A percentile compares a stretch with the other conserved stretches of the same genome.
phyloP scores from a whole-genome alignment of 2,888 invertebrate species.

The Drosophila longiperda region DNA sequence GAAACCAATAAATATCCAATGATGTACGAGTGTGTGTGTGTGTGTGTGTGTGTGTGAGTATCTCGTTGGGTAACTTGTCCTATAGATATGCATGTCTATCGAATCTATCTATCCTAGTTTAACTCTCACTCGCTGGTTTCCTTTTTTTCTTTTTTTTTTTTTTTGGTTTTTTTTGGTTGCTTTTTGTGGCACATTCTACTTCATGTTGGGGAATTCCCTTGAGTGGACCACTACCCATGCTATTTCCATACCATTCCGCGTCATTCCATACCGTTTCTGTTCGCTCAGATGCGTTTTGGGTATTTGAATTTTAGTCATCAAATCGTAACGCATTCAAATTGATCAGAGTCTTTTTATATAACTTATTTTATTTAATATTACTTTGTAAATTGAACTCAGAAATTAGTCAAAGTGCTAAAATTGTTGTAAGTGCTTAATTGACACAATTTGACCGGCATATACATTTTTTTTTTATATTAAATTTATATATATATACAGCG shows the following conservation, averaged over 20 bases:
- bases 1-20: constrained; percentile 80
- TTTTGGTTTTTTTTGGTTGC: neutral
- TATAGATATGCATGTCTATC: constrained; percentile 16
- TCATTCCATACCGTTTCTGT: constrained; percentile 5
- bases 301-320: constrained; percentile 4
- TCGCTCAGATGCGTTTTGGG: neutral
- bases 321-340: neutral
- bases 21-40: constrained; percentile 51
- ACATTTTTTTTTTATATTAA: no score
- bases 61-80: constrained; percentile 31
- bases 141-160: neutral
- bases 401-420: neutral
- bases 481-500: neutral
- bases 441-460: no score
- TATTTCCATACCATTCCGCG: constrained; percentile 21
- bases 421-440: no score
- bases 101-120: constrained; percentile 31
- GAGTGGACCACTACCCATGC: constrained; percentile 44
- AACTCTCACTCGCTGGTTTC: constrained; percentile 14
- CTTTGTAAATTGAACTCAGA: neutral
- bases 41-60: constrained; percentile 1
- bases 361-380: neutral
- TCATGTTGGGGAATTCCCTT: constrained; percentile 51
- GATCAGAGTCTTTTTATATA: no score
- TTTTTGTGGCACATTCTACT: constrained; percentile 34